A percentile compares a stretch with the other conserved stretches of the same genome.
Evolutionary conservation across 2,797 vertebrate genomes (phyloP).

Genomic region (Ciconia nigra): DNA sequence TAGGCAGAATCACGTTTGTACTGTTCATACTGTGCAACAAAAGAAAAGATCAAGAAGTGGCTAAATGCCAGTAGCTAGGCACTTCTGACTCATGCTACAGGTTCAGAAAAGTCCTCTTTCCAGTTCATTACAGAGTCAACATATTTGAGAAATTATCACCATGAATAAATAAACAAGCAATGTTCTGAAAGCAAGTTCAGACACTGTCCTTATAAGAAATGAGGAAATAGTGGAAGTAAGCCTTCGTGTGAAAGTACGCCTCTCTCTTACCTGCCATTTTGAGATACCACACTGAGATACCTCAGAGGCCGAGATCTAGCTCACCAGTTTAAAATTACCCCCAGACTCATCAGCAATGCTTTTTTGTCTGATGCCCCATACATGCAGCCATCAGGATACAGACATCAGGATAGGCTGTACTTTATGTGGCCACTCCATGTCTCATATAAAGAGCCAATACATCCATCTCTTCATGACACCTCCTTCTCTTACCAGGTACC

Average conservation of each 20-base stretch:
- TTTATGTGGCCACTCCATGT: not conserved
- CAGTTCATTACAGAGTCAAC: not conserved
- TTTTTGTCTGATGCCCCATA: not conserved
- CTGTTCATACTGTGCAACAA: not conserved
- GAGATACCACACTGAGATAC: not conserved
- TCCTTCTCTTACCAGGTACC: not conserved
- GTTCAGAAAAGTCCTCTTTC: not conserved
- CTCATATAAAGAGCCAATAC: not conserved
- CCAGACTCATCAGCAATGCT: not conserved
- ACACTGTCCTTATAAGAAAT: not conserved
- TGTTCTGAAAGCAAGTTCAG: not conserved
- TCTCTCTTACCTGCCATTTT: not conserved
- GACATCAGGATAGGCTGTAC: not conserved
- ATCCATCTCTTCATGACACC: not conserved
- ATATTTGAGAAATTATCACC: not conserved
- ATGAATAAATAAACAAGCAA: not conserved
- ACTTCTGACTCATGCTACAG: not conserved
- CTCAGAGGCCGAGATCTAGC: not conserved
- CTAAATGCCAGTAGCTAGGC: not conserved
- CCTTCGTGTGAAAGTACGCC: rapidly evolving
- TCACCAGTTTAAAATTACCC: not conserved
- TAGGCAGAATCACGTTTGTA: not conserved
- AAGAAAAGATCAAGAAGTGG: not conserved
- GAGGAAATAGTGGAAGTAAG: not conserved
- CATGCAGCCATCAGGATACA: not conserved